Evolutionary conservation across 2,888 invertebrate genomes (phyloP).

Genomic region (Caenorhabditis angaria): DNA sequence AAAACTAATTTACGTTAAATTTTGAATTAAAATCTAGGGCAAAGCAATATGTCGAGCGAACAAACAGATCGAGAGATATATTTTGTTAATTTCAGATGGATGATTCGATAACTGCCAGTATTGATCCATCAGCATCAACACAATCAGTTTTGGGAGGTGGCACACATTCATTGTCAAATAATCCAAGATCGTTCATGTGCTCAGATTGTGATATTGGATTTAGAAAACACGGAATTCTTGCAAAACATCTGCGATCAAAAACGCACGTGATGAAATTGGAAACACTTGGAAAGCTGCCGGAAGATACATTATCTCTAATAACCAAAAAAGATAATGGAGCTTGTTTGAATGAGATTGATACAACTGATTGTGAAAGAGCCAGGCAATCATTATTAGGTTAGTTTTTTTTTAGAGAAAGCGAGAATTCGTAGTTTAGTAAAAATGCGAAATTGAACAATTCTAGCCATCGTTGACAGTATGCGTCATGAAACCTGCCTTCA

Average conservation of each 20-base stretch:
- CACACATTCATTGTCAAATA: conserved; percentile 72
- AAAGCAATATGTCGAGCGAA: no score
- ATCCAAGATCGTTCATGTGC: conserved; percentile 95
- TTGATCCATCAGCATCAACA: conserved; percentile 48
- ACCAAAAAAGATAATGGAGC: conserved; percentile 79
- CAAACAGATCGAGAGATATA: not conserved
- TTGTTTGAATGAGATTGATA: conserved; percentile 92
- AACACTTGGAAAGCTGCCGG: conserved; percentile 88
- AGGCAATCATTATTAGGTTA: conserved; percentile 65
- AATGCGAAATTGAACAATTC: conserved; percentile 5
- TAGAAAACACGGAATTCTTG: conserved; percentile 90
- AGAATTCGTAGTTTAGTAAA: not conserved
- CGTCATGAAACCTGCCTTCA: no score
- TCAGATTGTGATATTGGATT: conserved; percentile 94
- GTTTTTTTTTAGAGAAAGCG: conserved; percentile 15
- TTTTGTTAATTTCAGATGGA: conserved; percentile 38
- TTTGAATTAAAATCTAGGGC: no score
- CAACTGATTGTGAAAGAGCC: conserved; percentile 93
- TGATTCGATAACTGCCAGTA: conserved; percentile 39
- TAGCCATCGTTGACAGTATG: conserved; percentile 28
- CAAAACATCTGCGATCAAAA: conserved; percentile 83
- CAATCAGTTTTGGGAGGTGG: conserved; percentile 52
- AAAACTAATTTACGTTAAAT: no score
- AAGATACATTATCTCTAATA: conserved; percentile 89
- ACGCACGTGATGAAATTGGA: conserved; percentile 73